Evolutionary conservation across 1,140 invertebrate genomes (phyloP).

Genomic region (Sinonovacula constricta): DNA sequence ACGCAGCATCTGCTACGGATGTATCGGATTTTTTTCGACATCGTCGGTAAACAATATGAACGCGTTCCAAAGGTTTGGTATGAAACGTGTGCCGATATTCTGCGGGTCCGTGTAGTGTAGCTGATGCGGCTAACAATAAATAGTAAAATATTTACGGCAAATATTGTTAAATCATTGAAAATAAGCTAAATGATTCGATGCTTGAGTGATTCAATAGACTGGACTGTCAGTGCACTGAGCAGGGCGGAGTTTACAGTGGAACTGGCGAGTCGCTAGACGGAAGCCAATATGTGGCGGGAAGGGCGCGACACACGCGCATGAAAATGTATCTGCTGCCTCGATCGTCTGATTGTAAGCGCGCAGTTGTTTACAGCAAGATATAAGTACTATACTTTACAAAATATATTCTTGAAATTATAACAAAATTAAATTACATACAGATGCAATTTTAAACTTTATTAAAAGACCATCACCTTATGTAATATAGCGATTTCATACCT

Average conservation of each 20-base stretch:
- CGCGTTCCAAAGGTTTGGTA: constrained; percentile 25
- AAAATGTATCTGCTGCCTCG: neutral
- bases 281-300: neutral
- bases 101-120: neutral
- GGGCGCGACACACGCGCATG: neutral
- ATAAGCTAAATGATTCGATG: neutral
- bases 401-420: too few relatives aligned
- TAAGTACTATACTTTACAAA: too few relatives aligned
- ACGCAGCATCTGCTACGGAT: constrained; percentile 43
- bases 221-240: too few relatives aligned
- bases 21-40: constrained; percentile 41
- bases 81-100: constrained; percentile 14
- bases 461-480: too few relatives aligned
- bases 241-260: neutral
- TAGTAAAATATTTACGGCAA: neutral
- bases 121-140: neutral
- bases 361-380: too few relatives aligned
- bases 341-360: neutral
- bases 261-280: neutral
- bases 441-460: too few relatives aligned
- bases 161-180: neutral
- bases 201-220: too few relatives aligned
- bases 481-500: too few relatives aligned
- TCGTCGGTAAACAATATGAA: constrained; percentile 22
- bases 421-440: too few relatives aligned